Evolutionary conservation across 2,888 invertebrate species (phyloP).

Genomic region (Tenthredo scrophulariae): DNA sequence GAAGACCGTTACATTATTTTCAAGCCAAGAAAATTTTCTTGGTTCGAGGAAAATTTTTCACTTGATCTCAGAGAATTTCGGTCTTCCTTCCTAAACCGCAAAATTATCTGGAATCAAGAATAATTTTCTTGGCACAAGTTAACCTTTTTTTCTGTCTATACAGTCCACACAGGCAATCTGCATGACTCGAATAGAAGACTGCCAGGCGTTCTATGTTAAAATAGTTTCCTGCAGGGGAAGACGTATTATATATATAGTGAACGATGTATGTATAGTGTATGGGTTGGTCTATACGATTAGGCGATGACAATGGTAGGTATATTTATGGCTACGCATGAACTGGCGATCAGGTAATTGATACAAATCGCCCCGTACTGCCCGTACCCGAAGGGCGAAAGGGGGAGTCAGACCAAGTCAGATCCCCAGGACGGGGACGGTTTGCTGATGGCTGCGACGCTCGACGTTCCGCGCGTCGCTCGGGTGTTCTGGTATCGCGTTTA

Average conservation of each 20-base stretch:
- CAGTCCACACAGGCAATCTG: not conserved
- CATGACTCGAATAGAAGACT: not conserved
- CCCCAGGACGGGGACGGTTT: constrained; percentile 68
- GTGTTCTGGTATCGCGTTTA: constrained; percentile 75
- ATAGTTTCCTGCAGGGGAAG: not conserved
- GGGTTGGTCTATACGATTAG: not conserved
- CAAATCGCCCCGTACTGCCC: constrained; percentile 64
- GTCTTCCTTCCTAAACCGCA: too few relatives aligned
- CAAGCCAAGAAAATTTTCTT: too few relatives aligned
- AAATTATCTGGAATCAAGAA: too few relatives aligned
- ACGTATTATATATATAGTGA: not conserved
- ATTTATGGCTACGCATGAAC: constrained; percentile 18
- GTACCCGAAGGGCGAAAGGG: constrained; percentile 55
- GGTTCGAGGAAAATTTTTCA: too few relatives aligned
- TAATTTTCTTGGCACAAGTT: too few relatives aligned
- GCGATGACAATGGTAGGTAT: constrained; percentile 33
- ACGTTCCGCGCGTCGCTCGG: constrained; percentile 61
- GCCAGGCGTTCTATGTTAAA: not conserved
- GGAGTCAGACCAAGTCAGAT: constrained; percentile 52
- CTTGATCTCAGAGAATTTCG: too few relatives aligned
- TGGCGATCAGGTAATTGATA: constrained; percentile 70
- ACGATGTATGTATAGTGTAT: not conserved
- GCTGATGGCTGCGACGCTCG: constrained; percentile 61
- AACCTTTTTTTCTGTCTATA: too few relatives aligned
- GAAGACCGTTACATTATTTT: too few relatives aligned